Base-by-base conservation (phyloP, 2,888 invertebrate species). In the Cordilura impudica region DNA sequence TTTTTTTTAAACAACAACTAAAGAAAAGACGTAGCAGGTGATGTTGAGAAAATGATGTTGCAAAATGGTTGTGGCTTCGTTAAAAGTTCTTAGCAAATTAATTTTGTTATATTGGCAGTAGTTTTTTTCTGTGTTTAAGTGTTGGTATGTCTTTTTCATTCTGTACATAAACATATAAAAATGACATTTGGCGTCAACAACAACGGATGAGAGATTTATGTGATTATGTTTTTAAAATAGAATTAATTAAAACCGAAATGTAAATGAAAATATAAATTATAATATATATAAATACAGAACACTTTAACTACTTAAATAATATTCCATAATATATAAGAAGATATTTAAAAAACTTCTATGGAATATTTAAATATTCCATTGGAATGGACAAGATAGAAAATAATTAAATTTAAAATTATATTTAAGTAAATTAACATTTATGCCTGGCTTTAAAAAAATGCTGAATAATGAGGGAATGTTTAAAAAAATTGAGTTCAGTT, bases 151-250 rank as follows among this genome's bases (percentile, higher is more conserved):
- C 18, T 53, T 51, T 19, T 53, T 18, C 19, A 26, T 21, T 45
- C 45, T 60, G n/a, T 65, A 53, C 26, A 51, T 10, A 23, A 8
- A 53, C 10, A 43, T 67, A 54, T 43, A 66, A 56, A 51, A 67
- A 49, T 18, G 67, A 78, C 63, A 78, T 78, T 78, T 73, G 78
- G 78, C 78, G 78, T 65, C 74, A 73, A 78, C 78, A 73, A 70
- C 51, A 70, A 54, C 35, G 45, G 26, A 43, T 63, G 45, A 39
- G n/a, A 39, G 35, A 39, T 39, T 31, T 39, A 39, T n/a, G n/a
- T 39, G 35, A 39, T 39, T 31, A 10, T 10, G n/a, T 5, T 39
- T 39, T 39, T 7, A 10, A 31, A 26, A 6, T 35, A 35, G n/a
- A 35, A 6, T 12, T 12, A 12, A 35, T 8, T n/a, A 39, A 3